phyloP scores from a whole-genome alignment of 2,888 invertebrate genomes.

The Eristalinus aeneus region DNA sequence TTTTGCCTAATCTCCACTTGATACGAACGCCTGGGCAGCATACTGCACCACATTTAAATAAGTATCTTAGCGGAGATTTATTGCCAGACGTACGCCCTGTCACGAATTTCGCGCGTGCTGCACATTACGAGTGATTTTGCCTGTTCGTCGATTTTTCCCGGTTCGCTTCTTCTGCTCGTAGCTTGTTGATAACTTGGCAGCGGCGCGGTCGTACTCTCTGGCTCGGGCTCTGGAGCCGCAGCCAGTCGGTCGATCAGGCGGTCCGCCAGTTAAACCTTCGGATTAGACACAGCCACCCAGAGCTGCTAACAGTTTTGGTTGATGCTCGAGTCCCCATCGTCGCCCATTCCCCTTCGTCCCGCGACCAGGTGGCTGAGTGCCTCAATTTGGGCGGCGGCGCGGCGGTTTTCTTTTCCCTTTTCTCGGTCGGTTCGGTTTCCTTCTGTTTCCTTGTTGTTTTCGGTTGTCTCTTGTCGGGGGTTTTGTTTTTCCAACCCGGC shows the following conservation, averaged over 20 bases:
- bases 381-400: conserved; percentile 62
- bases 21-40: conserved; percentile 59
- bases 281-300: conserved; percentile 67
- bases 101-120: conserved; percentile 76
- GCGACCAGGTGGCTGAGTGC: conserved; percentile 11
- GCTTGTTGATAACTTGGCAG: conserved; percentile 22
- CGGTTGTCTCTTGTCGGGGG: not conserved
- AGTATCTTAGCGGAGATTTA: conserved; percentile 73
- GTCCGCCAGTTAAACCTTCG: conserved; percentile 51
- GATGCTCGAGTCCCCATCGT: conserved; percentile 11
- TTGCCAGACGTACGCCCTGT: conserved; percentile 75
- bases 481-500: not conserved
- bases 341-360: not conserved
- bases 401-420: conserved; percentile 25
- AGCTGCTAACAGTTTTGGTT: conserved; percentile 67
- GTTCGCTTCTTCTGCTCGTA: conserved; percentile 47
- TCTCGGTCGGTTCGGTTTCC: conserved; percentile 1
- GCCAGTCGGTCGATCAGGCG: conserved; percentile 9
- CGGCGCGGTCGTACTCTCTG: not conserved
- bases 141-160: conserved; percentile 62
- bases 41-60: conserved; percentile 74
- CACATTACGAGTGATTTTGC: conserved; percentile 73
- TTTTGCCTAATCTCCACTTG: conserved; percentile 63
- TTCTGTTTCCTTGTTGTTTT: conserved; percentile 6
- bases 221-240: conserved; percentile 8